phyloP scores from a whole-genome alignment of 92 coral and sea anemone genomes.

The Anthopleura xanthogrammica region DNA sequence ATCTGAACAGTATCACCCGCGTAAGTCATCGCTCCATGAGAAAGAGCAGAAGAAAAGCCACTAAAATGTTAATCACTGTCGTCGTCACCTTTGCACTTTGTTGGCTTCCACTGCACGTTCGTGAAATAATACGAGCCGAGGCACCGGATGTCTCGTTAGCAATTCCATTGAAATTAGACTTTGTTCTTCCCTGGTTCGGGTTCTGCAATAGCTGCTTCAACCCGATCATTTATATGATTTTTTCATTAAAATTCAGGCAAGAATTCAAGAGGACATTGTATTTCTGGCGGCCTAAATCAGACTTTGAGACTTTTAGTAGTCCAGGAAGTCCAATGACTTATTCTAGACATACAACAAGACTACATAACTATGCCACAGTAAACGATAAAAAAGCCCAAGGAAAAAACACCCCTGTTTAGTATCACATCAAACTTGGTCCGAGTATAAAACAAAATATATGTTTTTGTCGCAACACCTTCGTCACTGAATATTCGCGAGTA shows the following conservation, averaged over 20 bases:
- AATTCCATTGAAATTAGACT: slow-evolving; percentile 46
- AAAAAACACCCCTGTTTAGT: slow-evolving; percentile 2
- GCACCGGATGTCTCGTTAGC: slow-evolving; percentile 30
- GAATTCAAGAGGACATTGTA: slow-evolving; percentile 57
- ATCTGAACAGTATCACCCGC: slow-evolving; percentile 31
- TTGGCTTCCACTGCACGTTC: slow-evolving; percentile 77
- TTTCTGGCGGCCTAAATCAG: slow-evolving; percentile 30
- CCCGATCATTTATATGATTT: slow-evolving; percentile 66
- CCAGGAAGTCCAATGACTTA: slow-evolving; percentile 33
- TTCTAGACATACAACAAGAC: slow-evolving; percentile 12
- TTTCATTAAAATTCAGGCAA: slow-evolving; percentile 59
- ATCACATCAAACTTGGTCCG: not conserved
- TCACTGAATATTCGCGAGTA: not conserved
- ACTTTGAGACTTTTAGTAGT: slow-evolving; percentile 7
- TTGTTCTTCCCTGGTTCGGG: slow-evolving; percentile 73
- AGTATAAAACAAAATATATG: not conserved
- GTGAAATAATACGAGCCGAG: slow-evolving; percentile 52
- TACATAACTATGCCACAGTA: not conserved
- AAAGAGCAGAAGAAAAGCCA: slow-evolving; percentile 62
- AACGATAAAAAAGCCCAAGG: not conserved
- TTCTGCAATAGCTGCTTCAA: slow-evolving; percentile 71
- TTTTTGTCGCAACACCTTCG: no score
- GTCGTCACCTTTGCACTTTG: slow-evolving; percentile 71
- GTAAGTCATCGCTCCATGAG: slow-evolving; percentile 32
- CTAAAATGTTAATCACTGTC: slow-evolving; percentile 72